Evolutionary conservation across 2,888 invertebrate species (phyloP), one percentile per base, ranked within the genome.

Genomic region (Callyntrura guangdongensis): DNA sequence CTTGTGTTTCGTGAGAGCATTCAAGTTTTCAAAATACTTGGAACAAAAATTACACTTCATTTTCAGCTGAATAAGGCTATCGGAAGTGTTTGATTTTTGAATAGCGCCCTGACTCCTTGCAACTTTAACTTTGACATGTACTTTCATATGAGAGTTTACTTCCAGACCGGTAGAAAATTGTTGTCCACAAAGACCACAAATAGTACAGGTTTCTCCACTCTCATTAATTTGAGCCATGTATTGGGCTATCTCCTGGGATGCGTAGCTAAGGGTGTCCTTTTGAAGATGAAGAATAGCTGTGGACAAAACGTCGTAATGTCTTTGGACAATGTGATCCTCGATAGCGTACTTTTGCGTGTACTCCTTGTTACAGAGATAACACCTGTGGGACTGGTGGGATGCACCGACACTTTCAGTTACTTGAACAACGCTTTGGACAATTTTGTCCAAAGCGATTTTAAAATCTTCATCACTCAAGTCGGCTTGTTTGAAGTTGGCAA

Each of bases 331-430:
- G 83, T 83, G 83, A 36, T 83, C 83, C 17, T 83, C 83, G 17
- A 83, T 83, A 6, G 64, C 83, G 12, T 83, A 83, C 45, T 64
- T 64, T 64, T 83, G 83, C 12, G 83, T 83, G 49, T 83, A 83
- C 0, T 83, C 64, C 64, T 83, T 83, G 47, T 45, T 22, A 25
- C 83, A 83, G 17, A 83, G 17, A 47, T 11, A 20, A 12, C 83
- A 79, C n/a, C n/a, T 22, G 9, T 79, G 79, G 17, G 56, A 79
- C 17, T 79, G 79, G 14, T 79, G 79, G 1, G 59, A 27, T 8
- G 17, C 0, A 0, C 56, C 56, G 0, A 17, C 22, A 27, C 79
- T 56, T 36, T 79, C 79, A 12, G 2, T 59, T 3, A 79, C 36
- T 36, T 36, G 79, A 3, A 79, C 79, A 79, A 79, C 56, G 17